Evolutionary conservation across 92 coral and sea anemone genomes (phyloP).

Genomic region (Isaurus tuberculatus): DNA sequence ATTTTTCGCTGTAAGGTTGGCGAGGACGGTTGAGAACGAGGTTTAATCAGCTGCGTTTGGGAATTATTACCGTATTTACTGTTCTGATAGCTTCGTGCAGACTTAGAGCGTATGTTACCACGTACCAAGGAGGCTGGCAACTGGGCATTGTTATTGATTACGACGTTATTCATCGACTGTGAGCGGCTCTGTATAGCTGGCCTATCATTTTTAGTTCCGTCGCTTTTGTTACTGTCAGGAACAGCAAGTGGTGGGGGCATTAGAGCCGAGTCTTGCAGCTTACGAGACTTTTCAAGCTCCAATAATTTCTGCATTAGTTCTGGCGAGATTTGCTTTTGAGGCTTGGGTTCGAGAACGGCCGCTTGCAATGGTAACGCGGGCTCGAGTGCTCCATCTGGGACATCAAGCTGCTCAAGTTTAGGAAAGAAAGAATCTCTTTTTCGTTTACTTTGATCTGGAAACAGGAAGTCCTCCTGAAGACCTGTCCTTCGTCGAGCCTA

Average conservation of each 20-base stretch:
- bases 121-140: constrained; percentile 82
- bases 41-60: constrained; percentile 48
- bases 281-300: constrained; percentile 93
- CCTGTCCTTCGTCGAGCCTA: constrained; percentile 98
- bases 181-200: constrained; percentile 41
- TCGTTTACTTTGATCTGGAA: constrained; percentile 80
- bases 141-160: constrained; percentile 53
- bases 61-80: constrained; percentile 72
- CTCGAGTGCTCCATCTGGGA: constrained; percentile 54
- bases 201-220: constrained; percentile 16
- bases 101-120: constrained; percentile 91
- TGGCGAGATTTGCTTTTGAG: constrained; percentile 78
- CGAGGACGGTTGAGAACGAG: constrained; percentile 94
- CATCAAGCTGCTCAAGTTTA: constrained; percentile 69
- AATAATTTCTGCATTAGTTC: constrained; percentile 95
- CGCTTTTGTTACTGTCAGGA: constrained; percentile 29
- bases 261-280: constrained; percentile 54
- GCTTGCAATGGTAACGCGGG: constrained; percentile 65
- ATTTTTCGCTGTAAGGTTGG: constrained; percentile 84
- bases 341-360: constrained; percentile 63
- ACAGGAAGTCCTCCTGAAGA: constrained; percentile 89
- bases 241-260: constrained; percentile 61
- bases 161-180: constrained; percentile 62
- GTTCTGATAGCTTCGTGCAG: constrained; percentile 87
- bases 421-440: constrained; percentile 75